Evolutionary conservation across 2,113 vertebrate species (phyloP).

Genomic region (Megalops atlanticus): DNA sequence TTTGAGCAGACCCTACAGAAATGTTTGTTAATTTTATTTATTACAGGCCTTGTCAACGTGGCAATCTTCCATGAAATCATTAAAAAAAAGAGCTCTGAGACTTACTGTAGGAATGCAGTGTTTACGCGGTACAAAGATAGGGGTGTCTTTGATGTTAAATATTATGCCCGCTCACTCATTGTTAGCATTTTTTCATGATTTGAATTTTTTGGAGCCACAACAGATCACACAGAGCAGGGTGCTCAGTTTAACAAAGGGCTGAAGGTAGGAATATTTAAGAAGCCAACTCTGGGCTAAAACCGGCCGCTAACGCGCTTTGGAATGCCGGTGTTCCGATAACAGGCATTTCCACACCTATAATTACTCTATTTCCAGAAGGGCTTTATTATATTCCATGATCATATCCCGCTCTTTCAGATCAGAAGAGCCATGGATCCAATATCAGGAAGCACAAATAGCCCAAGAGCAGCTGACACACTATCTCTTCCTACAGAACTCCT

Average conservation of each 20-base stretch:
- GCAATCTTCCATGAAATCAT: slow-evolving; percentile 81
- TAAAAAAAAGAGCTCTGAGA: slow-evolving; percentile 70
- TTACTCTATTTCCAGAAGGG: slow-evolving; percentile 70
- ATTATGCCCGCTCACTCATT: slow-evolving; percentile 56
- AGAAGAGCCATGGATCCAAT: too few species aligned
- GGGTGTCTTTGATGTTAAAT: slow-evolving; percentile 72
- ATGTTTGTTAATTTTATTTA: slow-evolving; percentile 82
- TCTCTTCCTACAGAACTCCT: too few species aligned
- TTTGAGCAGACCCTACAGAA: slow-evolving; percentile 81
- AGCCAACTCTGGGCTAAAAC: slow-evolving; percentile 57
- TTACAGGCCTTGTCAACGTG: slow-evolving; percentile 77
- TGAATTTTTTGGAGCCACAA: slow-evolving; percentile 59
- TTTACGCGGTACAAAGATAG: slow-evolving; percentile 74
- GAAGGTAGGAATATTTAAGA: slow-evolving; percentile 68
- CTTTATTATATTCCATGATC: slow-evolving; percentile 52
- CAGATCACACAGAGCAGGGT: slow-evolving; percentile 66
- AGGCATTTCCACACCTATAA: slow-evolving; percentile 68
- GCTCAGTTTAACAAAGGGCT: slow-evolving; percentile 65
- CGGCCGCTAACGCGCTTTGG: slow-evolving; percentile 60
- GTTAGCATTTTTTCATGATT: slow-evolving; percentile 50
- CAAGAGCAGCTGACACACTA: too few species aligned
- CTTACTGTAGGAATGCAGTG: slow-evolving; percentile 68
- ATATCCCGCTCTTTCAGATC: slow-evolving; percentile 50
- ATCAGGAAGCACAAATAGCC: too few species aligned
- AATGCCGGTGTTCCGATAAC: slow-evolving; percentile 64